A percentile compares a stretch with the other conserved stretches of the same genome.
Conservation (phyloP, 2,797 vertebrate species). For the Trachops cirrhosus region DNA sequence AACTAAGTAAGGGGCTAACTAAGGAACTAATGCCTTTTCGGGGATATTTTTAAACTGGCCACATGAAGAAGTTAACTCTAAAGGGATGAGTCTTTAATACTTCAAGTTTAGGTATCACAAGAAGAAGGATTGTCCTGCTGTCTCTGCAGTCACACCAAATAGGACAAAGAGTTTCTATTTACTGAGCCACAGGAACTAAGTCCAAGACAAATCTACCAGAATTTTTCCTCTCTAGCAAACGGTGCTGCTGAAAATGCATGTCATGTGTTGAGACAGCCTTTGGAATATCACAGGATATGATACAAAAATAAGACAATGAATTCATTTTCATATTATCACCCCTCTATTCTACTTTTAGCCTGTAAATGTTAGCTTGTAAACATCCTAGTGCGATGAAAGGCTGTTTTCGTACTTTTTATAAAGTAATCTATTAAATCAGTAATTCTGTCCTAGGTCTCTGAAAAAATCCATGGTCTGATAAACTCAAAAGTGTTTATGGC, state of each 20-base stretch:
- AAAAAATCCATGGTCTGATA: conserved; percentile 43
- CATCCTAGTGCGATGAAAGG: not conserved
- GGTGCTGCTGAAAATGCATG: not conserved
- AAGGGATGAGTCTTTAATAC: not conserved
- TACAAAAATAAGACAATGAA: not conserved
- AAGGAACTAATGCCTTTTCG: not conserved
- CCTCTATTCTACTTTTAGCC: not conserved
- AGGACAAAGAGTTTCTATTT: not conserved
- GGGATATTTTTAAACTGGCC: not conserved
- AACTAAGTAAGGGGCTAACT: not conserved
- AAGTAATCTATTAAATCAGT: conserved; percentile 47
- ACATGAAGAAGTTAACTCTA: not conserved
- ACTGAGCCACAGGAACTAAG: not conserved
- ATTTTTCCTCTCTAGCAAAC: not conserved
- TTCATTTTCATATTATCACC: conserved; percentile 46
- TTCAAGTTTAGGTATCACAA: not conserved
- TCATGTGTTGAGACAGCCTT: not conserved
- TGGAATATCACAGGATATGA: not conserved
- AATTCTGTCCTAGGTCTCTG: not conserved
- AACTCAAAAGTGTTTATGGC: conserved; percentile 1
- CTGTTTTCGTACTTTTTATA: conserved; percentile 39
- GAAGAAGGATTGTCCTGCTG: not conserved
- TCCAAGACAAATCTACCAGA: not conserved
- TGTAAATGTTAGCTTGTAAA: conserved; percentile 40
- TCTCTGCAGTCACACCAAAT: not conserved